These are phyloP conservation scores for Sporophila hypoxantha DNA, from an alignment of 2,113 vertebrate species.

Conservation along the genomic window DNA sequence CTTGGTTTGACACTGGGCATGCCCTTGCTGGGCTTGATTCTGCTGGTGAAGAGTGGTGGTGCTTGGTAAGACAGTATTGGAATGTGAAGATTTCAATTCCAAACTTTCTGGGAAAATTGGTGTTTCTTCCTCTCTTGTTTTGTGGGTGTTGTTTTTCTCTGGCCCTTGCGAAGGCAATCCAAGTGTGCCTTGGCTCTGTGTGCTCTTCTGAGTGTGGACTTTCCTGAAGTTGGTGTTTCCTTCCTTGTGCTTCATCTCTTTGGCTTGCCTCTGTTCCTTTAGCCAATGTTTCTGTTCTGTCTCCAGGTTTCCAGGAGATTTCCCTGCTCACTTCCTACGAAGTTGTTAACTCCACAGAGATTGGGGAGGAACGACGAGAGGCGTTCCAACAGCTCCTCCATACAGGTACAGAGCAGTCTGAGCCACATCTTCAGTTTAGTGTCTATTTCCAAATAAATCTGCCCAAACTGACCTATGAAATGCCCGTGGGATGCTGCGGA, in stretches of 20 bases:
- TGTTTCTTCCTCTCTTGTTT: background rate
- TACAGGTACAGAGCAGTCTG: constrained; percentile 62
- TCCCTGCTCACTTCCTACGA: constrained; percentile 83
- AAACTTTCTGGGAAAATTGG: background rate
- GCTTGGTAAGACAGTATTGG: background rate
- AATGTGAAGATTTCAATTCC: background rate
- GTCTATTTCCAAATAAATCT: background rate
- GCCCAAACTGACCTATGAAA: background rate
- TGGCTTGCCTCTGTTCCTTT: background rate
- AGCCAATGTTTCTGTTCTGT: constrained; percentile 28
- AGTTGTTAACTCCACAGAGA: constrained; percentile 80
- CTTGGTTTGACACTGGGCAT: background rate
- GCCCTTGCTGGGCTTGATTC: background rate
- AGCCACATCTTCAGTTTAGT: background rate
- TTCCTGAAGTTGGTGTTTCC: background rate
- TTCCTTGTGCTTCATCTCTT: background rate
- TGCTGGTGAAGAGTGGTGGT: background rate
- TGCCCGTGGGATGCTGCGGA: background rate
- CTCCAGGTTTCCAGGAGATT: constrained; percentile 67
- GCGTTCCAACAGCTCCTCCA: constrained; percentile 42
- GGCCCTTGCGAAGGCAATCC: background rate
- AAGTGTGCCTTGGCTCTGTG: background rate
- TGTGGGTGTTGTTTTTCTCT: background rate
- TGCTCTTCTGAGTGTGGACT: background rate
- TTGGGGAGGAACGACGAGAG: constrained; percentile 77